A percentile compares a stretch with the other conserved stretches of the same genome.
These are phyloP conservation scores for Erythrocebus patas DNA, from an alignment of 2,113 vertebrate genomes.

Conservation along the genomic window DNA sequence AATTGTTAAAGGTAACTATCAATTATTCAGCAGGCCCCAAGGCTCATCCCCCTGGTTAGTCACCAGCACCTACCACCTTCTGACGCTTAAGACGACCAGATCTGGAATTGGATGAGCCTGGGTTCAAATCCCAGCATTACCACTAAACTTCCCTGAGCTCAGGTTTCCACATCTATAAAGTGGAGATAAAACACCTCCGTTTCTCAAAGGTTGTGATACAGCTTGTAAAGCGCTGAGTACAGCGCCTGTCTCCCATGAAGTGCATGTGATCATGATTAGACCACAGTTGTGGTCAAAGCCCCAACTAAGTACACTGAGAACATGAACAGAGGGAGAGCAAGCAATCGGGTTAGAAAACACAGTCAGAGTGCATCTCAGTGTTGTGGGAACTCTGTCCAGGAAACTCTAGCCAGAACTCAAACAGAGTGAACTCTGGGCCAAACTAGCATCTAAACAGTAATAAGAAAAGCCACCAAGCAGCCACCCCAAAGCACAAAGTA, in stretches of 20 bases:
- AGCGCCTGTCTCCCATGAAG: not conserved
- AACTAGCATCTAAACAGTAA: constrained; percentile 60
- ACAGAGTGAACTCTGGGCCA: constrained; percentile 10
- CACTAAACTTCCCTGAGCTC: constrained; percentile 39
- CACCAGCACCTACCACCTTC: not conserved
- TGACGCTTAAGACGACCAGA: not conserved
- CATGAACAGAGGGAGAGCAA: not conserved
- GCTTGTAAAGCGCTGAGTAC: not conserved
- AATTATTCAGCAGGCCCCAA: not conserved
- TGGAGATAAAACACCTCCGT: not conserved
- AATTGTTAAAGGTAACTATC: constrained; percentile 52
- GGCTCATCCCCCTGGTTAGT: not conserved
- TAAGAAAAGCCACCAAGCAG: constrained; percentile 59
- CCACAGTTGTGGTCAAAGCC: not conserved
- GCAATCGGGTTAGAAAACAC: not conserved
- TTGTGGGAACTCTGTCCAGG: constrained; percentile 51
- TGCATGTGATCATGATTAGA: not conserved
- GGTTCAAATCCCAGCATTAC: not conserved
- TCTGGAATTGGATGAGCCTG: constrained; percentile 29
- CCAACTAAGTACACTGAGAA: not conserved
- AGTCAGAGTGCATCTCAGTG: not conserved
- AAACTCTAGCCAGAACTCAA: constrained; percentile 44
- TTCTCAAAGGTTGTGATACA: not conserved
- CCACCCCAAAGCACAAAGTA: not conserved
- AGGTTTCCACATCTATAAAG: not conserved